Conservation (phyloP, 2,888 invertebrate genomes). For the Polydrusus tereticollis region DNA sequence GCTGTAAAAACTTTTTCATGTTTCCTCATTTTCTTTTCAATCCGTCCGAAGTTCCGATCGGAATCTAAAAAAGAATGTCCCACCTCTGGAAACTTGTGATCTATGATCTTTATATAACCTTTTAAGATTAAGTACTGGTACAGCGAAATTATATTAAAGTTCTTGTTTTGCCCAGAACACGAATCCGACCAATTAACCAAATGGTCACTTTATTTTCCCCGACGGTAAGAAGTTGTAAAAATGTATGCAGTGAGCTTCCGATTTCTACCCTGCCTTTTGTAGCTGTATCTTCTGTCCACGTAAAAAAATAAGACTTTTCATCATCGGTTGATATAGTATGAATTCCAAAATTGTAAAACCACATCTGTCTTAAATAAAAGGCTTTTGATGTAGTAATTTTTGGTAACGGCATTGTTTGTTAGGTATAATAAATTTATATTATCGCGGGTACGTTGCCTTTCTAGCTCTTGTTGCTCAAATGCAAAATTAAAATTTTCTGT, state of each 20-base stretch:
- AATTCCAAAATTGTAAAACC: background rate
- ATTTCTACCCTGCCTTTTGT: background rate
- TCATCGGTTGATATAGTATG: background rate
- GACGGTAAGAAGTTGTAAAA: background rate
- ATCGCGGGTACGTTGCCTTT: too few relatives aligned
- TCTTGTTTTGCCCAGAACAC: conserved; percentile 59
- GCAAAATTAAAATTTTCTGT: too few relatives aligned
- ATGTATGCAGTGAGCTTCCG: background rate
- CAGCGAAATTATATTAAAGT: conserved; percentile 53
- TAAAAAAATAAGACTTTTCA: background rate
- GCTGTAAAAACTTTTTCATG: conserved; percentile 56
- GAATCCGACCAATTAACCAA: conserved; percentile 54
- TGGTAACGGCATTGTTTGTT: background rate
- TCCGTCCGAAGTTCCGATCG: conserved; percentile 58
- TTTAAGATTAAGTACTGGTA: conserved; percentile 53
- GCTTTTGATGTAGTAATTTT: background rate
- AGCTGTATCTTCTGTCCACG: background rate
- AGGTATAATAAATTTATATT: background rate
- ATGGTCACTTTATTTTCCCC: background rate
- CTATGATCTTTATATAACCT: background rate
- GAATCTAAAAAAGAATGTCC: conserved; percentile 57
- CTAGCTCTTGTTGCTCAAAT: too few relatives aligned
- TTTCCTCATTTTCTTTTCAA: conserved; percentile 57
- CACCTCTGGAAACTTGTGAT: background rate
- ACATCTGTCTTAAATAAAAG: background rate